Evolutionary conservation across 2,888 invertebrate genomes (phyloP), one percentile per base, ranked within the genome.

Genomic region (Boloria selene): DNA sequence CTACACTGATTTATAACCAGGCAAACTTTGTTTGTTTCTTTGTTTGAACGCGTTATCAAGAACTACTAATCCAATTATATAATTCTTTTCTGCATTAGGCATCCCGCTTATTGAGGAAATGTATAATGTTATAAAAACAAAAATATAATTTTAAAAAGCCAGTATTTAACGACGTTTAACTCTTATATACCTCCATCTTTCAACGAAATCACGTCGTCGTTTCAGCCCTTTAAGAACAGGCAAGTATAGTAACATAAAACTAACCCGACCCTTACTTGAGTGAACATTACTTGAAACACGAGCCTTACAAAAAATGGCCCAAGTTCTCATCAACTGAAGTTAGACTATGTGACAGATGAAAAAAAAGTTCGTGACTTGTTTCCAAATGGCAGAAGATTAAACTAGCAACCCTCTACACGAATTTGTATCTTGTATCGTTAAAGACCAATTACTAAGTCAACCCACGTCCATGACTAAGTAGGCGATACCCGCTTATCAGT

Each of bases 321-420:
- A 84, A 84, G 82, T 88, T 85, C 81, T 88, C 86, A 70, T 68
- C 85, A 78, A 72, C 79, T 81, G 78, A 67, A 80, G 76, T 77
- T n/a, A 75, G 66, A 73, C 72, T 69, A 73, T 79, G 79, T 79
- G 76, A 81, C 77, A 81, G 83, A 85, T 56, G 54, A 83, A 82
- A 80, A 74, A n/a, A 75, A 70, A 73, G 75, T 70, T 79, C 89
- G 90, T 90, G 91, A 87, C 85, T 77, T 73, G 87, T 79, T 84
- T 88, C 78, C 84, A 82, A 88, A 91, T 85, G 82, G 81, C 75
- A 74, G 77, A 68, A 80, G 81, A 84, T 86, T 84, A 83, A 59
- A 78, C 75, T 68, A 65, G 75, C 78, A 81, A 80, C 82, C 82
- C 85, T 83, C 77, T 52, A 76, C 76, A 78, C 81, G 78, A 82